A percentile compares a stretch with the other conserved stretches of the same genome.
Evolutionary conservation across 2,113 vertebrate species (phyloP).

Genomic region (rabbit (Oryctolagus cuniculus)): mOryCun1.1 NC_091440.1:59559501-59560000

Average conservation of each 20-base stretch:
- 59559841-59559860: slow-evolving; percentile 47
- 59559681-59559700: background rate
- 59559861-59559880: background rate
- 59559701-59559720: slow-evolving; percentile 40
- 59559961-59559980: background rate
- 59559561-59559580: background rate
- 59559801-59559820: slow-evolving; percentile 57
- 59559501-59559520: background rate
- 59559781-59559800: slow-evolving; percentile 49
- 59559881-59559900: background rate
- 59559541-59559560: background rate
- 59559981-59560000: background rate
- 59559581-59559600: background rate
- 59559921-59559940: background rate
- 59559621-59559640: slow-evolving; percentile 27
- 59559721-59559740: slow-evolving; percentile 12
- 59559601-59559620: background rate
- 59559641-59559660: background rate
- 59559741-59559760: background rate
- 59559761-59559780: slow-evolving; percentile 51
- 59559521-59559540: background rate
- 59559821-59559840: slow-evolving; percentile 69
- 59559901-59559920: background rate
- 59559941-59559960: background rate
- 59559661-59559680: background rate